A percentile compares a stretch with the other conserved stretches of the same genome.
Conservation (phyloP, 2,113 vertebrate species). For the Rhinogobius similis region DNA sequence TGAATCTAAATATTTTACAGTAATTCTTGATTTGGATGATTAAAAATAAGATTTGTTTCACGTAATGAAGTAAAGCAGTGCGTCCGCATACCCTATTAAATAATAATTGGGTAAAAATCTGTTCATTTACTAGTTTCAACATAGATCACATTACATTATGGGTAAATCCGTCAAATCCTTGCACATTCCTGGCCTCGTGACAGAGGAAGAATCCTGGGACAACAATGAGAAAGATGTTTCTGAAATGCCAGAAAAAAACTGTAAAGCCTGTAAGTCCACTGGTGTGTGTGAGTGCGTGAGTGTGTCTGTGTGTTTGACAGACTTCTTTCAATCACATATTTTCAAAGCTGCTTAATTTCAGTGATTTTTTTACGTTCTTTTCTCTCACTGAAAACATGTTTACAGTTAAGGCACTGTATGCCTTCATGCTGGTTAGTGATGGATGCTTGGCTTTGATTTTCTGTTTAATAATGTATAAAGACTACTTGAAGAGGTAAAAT, state of each 20-base stretch:
- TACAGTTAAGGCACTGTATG: conserved; percentile 12
- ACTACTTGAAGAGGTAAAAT: conserved; percentile 36
- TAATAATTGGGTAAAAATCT: too few relatives aligned
- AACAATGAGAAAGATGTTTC: not conserved
- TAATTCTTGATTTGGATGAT: not conserved
- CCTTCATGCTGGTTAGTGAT: not conserved
- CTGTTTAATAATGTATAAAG: conserved; percentile 9
- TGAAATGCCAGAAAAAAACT: not conserved
- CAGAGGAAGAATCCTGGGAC: not conserved
- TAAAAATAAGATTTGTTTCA: not conserved
- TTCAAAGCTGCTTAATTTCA: conserved; percentile 29
- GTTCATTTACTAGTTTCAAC: not conserved
- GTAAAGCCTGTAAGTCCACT: not conserved
- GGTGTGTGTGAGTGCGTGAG: not conserved
- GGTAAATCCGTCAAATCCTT: not conserved
- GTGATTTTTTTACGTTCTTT: not conserved
- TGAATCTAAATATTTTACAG: not conserved
- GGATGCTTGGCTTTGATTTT: conserved; percentile 18
- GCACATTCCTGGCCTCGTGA: not conserved
- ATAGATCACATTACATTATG: not conserved
- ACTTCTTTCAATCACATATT: conserved; percentile 10
- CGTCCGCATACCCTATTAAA: not conserved
- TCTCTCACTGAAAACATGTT: conserved; percentile 10
- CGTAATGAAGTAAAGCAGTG: not conserved
- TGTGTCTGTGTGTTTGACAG: not conserved